Base-by-base conservation (phyloP, 1,140 invertebrate genomes). In the Oppia nitens region DNA sequence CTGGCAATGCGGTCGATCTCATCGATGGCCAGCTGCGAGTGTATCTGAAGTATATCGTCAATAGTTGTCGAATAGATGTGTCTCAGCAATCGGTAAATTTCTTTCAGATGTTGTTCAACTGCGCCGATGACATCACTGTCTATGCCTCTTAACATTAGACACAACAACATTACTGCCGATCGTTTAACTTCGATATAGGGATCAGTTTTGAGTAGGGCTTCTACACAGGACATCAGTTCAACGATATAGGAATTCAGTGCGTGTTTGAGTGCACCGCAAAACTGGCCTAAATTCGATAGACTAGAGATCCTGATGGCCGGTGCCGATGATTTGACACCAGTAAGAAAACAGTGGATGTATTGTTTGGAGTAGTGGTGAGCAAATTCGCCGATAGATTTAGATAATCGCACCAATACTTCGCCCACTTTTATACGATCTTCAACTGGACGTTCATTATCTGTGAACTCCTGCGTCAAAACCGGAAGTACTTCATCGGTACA, bases 231-330 rank as follows among this genome's bases (percentile, higher is more conserved):
- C 29, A 87, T 69, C 51, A 87, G 73, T 83, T 87, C 63, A 62
- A 55, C 73, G 71, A 64, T 55, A 63, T 65, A 61, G 11, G 59
- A 47, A 20, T 81, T 81, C 1, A 91, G 68, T 66, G 80, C 80
- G 66, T 81, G 88, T 51, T 80, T 77, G 11, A 93, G 69, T 4
- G 84, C 74, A 62, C 79, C 76, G 65, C 83, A 85, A n/a, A 89
- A 71, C 73, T 91, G 85, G 1, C 83, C 87, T 14, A 93, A 72
- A 71, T 87, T 88, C 0, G 85, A 87, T 47, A 93, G 72, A 70
- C 83, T 82, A 3, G 87, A 89, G 11, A 85, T 78, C 67, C 85
- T 75, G 17, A 91, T 76, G 24, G 78, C 72, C 67, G 89, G 85
- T 1, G 76, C 64, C 12, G 51, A 25, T 71, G 87, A 83, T 65